Percentiles rank a stretch among this genome's conserved stretches.
Evolutionary conservation across 1,140 invertebrate genomes (phyloP).

Genomic region (Danaus plexippus): DNA sequence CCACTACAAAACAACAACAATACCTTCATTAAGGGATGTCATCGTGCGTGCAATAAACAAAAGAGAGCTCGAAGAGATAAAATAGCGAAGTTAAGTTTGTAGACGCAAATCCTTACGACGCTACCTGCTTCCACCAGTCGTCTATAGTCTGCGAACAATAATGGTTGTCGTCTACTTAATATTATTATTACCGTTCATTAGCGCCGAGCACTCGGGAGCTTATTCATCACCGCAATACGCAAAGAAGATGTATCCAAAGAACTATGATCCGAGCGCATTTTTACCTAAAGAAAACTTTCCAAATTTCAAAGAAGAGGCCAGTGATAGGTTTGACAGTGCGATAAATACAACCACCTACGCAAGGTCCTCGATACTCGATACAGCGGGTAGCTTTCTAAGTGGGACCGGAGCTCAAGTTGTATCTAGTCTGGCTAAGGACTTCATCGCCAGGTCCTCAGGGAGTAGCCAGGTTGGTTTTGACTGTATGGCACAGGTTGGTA

Average conservation of each 20-base stretch:
- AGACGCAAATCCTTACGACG: conserved; percentile 36
- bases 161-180: conserved; percentile 45
- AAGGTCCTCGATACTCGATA: conserved; percentile 63
- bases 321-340: conserved; percentile 42
- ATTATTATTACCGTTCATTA: conserved; percentile 19
- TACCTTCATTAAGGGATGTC: conserved; percentile 62
- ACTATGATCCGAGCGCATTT: conserved; percentile 40
- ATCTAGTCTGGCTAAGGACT: conserved; percentile 76
- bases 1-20: conserved; percentile 56
- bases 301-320: conserved; percentile 36
- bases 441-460: conserved; percentile 76
- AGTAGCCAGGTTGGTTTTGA: conserved; percentile 77
- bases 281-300: conserved; percentile 46
- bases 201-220: conserved; percentile 61
- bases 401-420: conserved; percentile 73
- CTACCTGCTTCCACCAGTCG: conserved; percentile 56
- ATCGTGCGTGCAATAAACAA: conserved; percentile 65
- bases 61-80: conserved; percentile 58
- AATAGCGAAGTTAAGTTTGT: conserved; percentile 37
- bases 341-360: conserved; percentile 54
- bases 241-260: conserved; percentile 60
- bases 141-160: conserved; percentile 23
- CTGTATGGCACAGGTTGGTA: conserved; percentile 68
- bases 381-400: conserved; percentile 67
- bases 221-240: conserved; percentile 70